These are phyloP conservation scores for Ia io DNA, from an alignment of 2,113 vertebrate genomes.

Conservation along the genomic window DNA sequence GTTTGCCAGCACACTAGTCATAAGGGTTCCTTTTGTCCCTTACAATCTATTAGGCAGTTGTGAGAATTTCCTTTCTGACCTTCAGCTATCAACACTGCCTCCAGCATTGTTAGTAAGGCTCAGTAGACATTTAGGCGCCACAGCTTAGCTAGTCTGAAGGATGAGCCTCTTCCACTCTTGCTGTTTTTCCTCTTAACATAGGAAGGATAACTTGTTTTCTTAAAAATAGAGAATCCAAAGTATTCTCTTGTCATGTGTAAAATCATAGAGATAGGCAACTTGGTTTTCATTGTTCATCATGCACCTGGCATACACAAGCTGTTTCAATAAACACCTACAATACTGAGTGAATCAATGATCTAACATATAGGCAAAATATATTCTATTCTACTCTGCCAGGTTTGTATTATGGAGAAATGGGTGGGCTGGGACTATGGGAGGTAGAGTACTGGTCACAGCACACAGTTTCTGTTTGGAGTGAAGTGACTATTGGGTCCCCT, in stretches of 20 bases:
- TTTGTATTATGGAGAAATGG: neutral
- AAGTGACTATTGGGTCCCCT: accelerated
- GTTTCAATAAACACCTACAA: neutral
- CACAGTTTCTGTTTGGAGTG: neutral
- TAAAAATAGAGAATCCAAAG: neutral
- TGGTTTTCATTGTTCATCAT: neutral
- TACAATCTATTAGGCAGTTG: neutral
- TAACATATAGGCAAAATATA: neutral
- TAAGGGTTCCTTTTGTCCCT: neutral
- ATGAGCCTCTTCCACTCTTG: neutral
- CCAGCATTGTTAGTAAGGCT: too few species aligned
- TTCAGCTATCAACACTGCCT: neutral
- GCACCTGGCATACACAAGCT: neutral
- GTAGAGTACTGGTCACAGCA: neutral
- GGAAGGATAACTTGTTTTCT: neutral
- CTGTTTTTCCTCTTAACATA: neutral
- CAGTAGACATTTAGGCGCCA: neutral
- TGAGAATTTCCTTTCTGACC: neutral
- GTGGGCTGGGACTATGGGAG: neutral
- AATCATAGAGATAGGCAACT: neutral
- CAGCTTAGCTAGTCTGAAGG: neutral
- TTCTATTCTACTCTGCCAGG: neutral
- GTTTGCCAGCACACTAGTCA: neutral
- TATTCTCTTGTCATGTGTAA: neutral
- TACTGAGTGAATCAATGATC: neutral